Conservation (phyloP, 1,140 invertebrate genomes). For the Prorops nasuta region DNA sequence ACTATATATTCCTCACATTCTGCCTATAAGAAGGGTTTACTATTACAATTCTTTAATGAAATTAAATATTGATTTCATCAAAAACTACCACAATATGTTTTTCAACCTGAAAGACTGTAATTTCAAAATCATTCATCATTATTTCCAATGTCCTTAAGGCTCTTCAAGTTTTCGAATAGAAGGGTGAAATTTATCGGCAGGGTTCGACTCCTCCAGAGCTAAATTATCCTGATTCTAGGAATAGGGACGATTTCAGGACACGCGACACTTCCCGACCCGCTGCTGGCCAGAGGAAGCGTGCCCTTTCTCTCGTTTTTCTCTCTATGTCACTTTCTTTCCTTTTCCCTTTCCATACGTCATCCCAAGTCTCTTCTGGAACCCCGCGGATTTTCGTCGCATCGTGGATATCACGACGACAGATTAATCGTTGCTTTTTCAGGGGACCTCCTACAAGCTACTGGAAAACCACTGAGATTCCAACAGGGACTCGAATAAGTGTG, state of each 20-base stretch:
- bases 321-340: slow-evolving; percentile 1
- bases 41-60: no score
- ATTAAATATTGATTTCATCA: neutral
- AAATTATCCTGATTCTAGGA: slow-evolving; percentile 15
- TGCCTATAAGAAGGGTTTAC: no score
- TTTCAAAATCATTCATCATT: no score
- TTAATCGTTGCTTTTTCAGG: slow-evolving; percentile 28
- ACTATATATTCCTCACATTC: no score
- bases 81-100: neutral
- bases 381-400: neutral
- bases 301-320: neutral
- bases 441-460: neutral
- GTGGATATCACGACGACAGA: slow-evolving; percentile 20
- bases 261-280: slow-evolving; percentile 23
- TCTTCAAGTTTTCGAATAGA: neutral
- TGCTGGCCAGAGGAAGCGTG: slow-evolving; percentile 21
- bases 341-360: neutral
- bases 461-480: neutral
- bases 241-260: slow-evolving; percentile 12
- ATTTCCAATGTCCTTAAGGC: neutral
- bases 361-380: slow-evolving; percentile 1
- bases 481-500: no score
- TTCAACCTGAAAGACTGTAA: neutral
- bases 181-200: neutral
- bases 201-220: neutral